Evolutionary conservation across 2,113 vertebrate genomes (phyloP).

Genomic region (Scomber scombrus): DNA sequence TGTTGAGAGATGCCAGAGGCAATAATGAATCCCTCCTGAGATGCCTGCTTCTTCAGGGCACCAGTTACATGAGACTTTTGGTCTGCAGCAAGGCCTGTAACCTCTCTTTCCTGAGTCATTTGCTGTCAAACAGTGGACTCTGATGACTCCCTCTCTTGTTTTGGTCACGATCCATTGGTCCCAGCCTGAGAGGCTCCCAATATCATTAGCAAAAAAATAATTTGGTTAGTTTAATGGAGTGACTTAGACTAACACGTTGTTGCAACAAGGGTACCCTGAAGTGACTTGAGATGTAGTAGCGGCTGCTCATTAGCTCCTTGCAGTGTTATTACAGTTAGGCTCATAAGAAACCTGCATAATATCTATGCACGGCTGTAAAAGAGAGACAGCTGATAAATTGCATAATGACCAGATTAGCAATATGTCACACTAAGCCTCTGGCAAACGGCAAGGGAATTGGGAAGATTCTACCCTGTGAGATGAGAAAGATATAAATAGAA

Average conservation of each 20-base stretch:
- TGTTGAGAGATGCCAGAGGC: slow-evolving; percentile 58
- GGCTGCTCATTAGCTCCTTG: slow-evolving; percentile 82
- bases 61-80: slow-evolving; percentile 27
- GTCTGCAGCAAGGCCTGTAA: slow-evolving; percentile 28
- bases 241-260: slow-evolving; percentile 82
- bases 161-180: slow-evolving; percentile 71
- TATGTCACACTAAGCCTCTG: slow-evolving; percentile 86
- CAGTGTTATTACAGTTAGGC: slow-evolving; percentile 78
- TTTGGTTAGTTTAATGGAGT: slow-evolving; percentile 84
- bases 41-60: slow-evolving; percentile 29
- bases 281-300: slow-evolving; percentile 77
- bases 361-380: slow-evolving; percentile 77
- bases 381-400: slow-evolving; percentile 83
- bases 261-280: slow-evolving; percentile 80
- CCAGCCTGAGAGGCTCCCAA: slow-evolving; percentile 60
- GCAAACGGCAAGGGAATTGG: slow-evolving; percentile 82
- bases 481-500: slow-evolving; percentile 86
- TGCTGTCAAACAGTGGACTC: slow-evolving; percentile 48
- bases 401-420: slow-evolving; percentile 87
- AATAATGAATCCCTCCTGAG: slow-evolving; percentile 57
- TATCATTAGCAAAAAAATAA: slow-evolving; percentile 78
- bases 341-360: slow-evolving; percentile 80
- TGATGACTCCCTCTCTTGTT: slow-evolving; percentile 62
- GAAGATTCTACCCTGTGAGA: slow-evolving; percentile 82
- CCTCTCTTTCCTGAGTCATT: slow-evolving; percentile 49